These are phyloP conservation scores for Sweltsa coloradensis DNA, from an alignment of 1,140 invertebrate species.

Conservation along the genomic window DNA sequence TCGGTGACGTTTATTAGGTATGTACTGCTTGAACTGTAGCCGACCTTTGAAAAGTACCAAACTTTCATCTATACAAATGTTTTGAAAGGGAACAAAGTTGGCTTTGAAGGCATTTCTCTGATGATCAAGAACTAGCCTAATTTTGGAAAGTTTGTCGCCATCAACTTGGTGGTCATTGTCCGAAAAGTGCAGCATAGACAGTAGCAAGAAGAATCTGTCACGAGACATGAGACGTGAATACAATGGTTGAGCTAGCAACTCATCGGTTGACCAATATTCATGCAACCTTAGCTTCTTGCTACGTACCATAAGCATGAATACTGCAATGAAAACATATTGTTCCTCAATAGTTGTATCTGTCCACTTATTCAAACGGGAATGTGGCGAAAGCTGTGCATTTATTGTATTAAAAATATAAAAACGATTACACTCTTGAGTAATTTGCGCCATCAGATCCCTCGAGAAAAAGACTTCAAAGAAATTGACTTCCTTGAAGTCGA, in stretches of 20 bases:
- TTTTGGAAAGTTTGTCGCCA: constrained; percentile 2
- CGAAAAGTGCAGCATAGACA: constrained; percentile 17
- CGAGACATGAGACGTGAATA: constrained; percentile 15
- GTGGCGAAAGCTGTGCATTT: not conserved
- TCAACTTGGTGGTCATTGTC: constrained; percentile 10
- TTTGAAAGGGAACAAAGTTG: constrained; percentile 23
- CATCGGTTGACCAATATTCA: constrained; percentile 18
- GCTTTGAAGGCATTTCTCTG: no score
- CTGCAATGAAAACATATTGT: constrained; percentile 16
- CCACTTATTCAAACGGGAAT: constrained; percentile 6
- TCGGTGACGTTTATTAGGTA: constrained; percentile 21
- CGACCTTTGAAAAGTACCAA: no score
- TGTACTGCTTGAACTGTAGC: constrained; percentile 27
- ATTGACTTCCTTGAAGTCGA: constrained; percentile 4
- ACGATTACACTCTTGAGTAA: constrained; percentile 10
- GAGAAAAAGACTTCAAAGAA: constrained; percentile 10
- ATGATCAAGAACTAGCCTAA: constrained; percentile 18
- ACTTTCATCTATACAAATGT: no score
- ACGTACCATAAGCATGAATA: constrained; percentile 16
- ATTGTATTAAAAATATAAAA: constrained; percentile 5
- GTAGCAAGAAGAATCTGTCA: constrained; percentile 7
- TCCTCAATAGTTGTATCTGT: not conserved
- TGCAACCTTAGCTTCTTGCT: constrained; percentile 16
- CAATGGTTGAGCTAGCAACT: constrained; percentile 9
- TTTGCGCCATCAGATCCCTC: constrained; percentile 3